Conservation (phyloP, 2,888 invertebrate species). For the Volucella inanis region DNA sequence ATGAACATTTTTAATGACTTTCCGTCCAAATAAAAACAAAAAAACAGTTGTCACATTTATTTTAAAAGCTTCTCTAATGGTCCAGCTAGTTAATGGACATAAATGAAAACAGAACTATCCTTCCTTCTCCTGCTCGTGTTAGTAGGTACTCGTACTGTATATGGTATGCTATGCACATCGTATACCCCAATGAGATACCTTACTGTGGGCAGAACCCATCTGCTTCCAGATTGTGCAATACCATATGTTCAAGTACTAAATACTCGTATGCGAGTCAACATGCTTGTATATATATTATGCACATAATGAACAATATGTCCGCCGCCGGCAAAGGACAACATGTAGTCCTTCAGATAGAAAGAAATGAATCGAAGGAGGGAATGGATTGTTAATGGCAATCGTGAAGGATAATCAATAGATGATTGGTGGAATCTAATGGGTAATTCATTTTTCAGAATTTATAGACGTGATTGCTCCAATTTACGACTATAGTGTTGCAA, state of each 20-base stretch:
- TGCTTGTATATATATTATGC: neutral
- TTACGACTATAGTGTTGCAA: slow-evolving; percentile 33
- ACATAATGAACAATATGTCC: slow-evolving; percentile 40
- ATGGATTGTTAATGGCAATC: slow-evolving; percentile 22
- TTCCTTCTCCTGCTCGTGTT: neutral
- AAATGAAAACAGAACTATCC: slow-evolving; percentile 38
- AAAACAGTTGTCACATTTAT: slow-evolving; percentile 58
- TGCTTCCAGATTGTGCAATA: slow-evolving; percentile 13
- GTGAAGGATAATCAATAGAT: slow-evolving; percentile 69
- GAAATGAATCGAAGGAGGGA: slow-evolving; percentile 26
- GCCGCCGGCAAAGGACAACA: slow-evolving; percentile 16
- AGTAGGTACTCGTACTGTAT: neutral
- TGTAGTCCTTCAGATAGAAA: slow-evolving; percentile 6
- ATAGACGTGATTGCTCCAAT: slow-evolving; percentile 57
- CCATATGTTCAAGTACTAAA: slow-evolving; percentile 8
- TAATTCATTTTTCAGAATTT: slow-evolving; percentile 68
- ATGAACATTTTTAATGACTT: slow-evolving; percentile 64
- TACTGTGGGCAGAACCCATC: slow-evolving; percentile 13
- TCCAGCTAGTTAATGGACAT: slow-evolving; percentile 66
- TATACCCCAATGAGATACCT: too few relatives aligned
- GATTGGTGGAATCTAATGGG: slow-evolving; percentile 70
- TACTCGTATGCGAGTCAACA: neutral
- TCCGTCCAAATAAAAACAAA: slow-evolving; percentile 27
- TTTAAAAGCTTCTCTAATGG: slow-evolving; percentile 61
- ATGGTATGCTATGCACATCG: neutral